Evolutionary conservation across 2,888 invertebrate species (phyloP), one percentile per base, ranked within the genome.

Genomic region (Lagria hirta): DNA sequence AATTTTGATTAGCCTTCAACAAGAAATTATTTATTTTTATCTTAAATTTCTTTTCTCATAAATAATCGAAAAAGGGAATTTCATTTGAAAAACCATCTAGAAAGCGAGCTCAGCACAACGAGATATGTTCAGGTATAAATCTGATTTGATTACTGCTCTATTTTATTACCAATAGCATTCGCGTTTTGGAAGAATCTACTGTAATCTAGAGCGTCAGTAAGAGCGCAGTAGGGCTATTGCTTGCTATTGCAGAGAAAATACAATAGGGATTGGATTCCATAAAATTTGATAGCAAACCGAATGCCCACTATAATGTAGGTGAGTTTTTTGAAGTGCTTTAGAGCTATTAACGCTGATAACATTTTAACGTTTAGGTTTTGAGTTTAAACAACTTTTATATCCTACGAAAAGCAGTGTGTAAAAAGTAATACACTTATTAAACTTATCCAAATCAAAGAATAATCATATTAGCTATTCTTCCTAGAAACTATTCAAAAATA

Each of bases 71-170:
- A 45, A 24, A 44, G 44, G 44, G 29, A 37, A 33, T 20, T 48
- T 44, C 40, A 48, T 50, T 47, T 47, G 28, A 36, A 41, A 35
- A 33, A 17, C 33, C 27, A 24, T 37, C 37, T 16, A 26, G 32
- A 34, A 20, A 27, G 21, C 38, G 23, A 26, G 34, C 35, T 38
- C 43, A 17, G 36, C 17, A 30, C 40, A 49, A 43, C 43, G 36
- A 53, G 50, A 44, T 56, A 54, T 52, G 48, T 51, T 44, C 49
- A 47, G 53, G 52, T 57, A 57, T 58, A 58, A 58, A 57, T 58
- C 55, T 51, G 51, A 47, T 58, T 57, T 55, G 55, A 57, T 57
- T 55, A 57, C 50, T 45, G 46, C 45, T 43, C 51, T 51, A 58
- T 57, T 57, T 58, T 57, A 57, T 53, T 55, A 54, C 54, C 57